Evolutionary conservation across 1,140 invertebrate species (phyloP).

Genomic region (Megalopta genalis): DNA sequence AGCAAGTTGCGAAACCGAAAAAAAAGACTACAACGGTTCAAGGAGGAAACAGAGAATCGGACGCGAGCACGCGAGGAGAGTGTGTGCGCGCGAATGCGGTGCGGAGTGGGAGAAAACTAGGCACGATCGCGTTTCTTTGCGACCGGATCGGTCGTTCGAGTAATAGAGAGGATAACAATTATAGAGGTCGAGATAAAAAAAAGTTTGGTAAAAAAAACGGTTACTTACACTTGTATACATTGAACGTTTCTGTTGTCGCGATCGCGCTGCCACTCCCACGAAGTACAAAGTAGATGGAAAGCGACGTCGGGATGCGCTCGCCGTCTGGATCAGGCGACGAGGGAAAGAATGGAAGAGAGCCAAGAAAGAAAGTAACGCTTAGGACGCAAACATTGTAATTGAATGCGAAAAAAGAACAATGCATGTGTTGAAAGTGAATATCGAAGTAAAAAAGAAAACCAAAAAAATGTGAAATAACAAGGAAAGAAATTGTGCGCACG

Average conservation of each 20-base stretch:
- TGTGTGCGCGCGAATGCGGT: slow-evolving; percentile 41
- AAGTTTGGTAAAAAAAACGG: no score
- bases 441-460: slow-evolving; percentile 55
- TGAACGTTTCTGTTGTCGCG: slow-evolving; percentile 22
- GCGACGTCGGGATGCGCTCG: not conserved
- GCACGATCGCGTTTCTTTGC: slow-evolving; percentile 27
- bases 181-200: no score
- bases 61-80: slow-evolving; percentile 18
- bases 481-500: slow-evolving; percentile 11
- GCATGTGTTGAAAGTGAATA: slow-evolving; percentile 72
- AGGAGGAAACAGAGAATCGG: not conserved
- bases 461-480: not conserved
- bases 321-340: not conserved
- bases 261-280: slow-evolving; percentile 41
- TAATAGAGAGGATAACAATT: no score
- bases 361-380: slow-evolving; percentile 24
- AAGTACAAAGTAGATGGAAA: slow-evolving; percentile 57
- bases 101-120: slow-evolving; percentile 34
- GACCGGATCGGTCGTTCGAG: not conserved
- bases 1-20: not conserved
- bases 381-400: slow-evolving; percentile 33
- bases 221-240: not conserved
- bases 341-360: slow-evolving; percentile 22
- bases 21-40: not conserved
- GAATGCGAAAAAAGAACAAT: slow-evolving; percentile 65